Conservation (phyloP, 1,140 invertebrate species). For the Halotydeus destructor region DNA sequence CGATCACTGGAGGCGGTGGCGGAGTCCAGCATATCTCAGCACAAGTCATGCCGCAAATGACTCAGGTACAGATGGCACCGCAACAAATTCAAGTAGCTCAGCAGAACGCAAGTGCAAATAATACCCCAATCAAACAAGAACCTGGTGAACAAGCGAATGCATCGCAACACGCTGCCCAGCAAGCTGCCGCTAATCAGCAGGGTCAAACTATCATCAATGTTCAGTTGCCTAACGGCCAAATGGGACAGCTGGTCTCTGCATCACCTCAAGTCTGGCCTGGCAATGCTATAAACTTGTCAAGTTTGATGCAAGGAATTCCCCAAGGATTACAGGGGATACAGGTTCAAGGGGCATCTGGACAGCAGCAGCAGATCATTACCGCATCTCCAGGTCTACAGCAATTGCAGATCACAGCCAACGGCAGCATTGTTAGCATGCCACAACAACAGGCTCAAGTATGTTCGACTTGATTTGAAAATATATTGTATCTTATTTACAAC, state of each 20-base stretch:
- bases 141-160: no score
- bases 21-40: slow-evolving; percentile 21
- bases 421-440: slow-evolving; percentile 18
- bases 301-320: slow-evolving; percentile 1
- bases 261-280: slow-evolving; percentile 13
- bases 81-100: slow-evolving; percentile 9
- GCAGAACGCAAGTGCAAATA: slow-evolving; percentile 1
- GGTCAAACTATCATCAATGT: slow-evolving; percentile 18
- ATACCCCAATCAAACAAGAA: slow-evolving; percentile 13
- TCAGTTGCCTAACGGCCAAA: slow-evolving; percentile 21
- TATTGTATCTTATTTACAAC: slow-evolving; percentile 13
- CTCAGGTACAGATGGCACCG: slow-evolving; percentile 4
- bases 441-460: no score
- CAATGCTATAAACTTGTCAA: slow-evolving; percentile 15
- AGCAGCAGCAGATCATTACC: slow-evolving; percentile 21
- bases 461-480: no score
- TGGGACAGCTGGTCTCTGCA: slow-evolving; percentile 16
- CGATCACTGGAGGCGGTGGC: slow-evolving; percentile 29
- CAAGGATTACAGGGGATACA: slow-evolving; percentile 17
- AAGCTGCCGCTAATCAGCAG: slow-evolving; percentile 1
- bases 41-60: slow-evolving; percentile 12
- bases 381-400: slow-evolving; percentile 19
- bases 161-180: no score
- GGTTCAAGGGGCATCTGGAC: slow-evolving; percentile 18
- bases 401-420: slow-evolving; percentile 17